Conservation (phyloP, 30 jellyfish, hydroid and myxozoan genomes). For the Sanderia malayensis region DNA sequence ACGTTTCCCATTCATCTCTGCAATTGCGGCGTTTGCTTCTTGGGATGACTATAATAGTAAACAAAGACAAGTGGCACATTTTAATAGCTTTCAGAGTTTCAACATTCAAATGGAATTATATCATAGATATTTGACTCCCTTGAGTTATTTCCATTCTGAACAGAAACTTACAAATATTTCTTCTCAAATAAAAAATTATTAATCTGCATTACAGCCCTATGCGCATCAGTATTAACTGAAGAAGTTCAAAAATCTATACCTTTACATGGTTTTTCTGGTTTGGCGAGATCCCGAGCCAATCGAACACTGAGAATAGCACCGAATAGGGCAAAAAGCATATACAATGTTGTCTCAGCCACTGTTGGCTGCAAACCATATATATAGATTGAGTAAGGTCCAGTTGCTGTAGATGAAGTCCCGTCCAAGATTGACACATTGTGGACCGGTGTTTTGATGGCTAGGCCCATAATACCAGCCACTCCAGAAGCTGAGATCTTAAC, state of each 20-base stretch:
- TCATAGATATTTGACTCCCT: constrained; percentile 23
- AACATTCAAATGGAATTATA: too few relatives aligned
- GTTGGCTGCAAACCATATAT: constrained; percentile 92
- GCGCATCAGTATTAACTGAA: constrained; percentile 82
- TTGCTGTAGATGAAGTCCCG: constrained; percentile 46
- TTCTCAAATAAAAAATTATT: constrained; percentile 78
- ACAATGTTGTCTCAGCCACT: constrained; percentile 79
- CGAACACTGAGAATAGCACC: constrained; percentile 96
- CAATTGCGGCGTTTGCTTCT: too few relatives aligned
- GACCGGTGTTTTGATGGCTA: constrained; percentile 46
- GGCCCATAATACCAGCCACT: constrained; percentile 59
- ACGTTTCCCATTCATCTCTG: too few relatives aligned
- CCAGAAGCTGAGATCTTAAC: constrained; percentile 44
- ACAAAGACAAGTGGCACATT: too few relatives aligned
- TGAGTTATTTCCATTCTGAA: constrained; percentile 63
- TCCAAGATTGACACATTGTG: constrained; percentile 43
- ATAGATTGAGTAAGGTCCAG: constrained; percentile 83
- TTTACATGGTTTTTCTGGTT: constrained; percentile 94
- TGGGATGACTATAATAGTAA: too few relatives aligned
- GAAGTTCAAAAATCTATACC: constrained; percentile 94
- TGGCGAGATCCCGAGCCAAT: constrained; percentile 79
- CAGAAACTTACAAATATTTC: constrained; percentile 85
- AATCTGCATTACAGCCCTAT: constrained; percentile 78
- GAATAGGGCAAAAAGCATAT: constrained; percentile 93
- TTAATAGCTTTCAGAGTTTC: too few relatives aligned